These are phyloP conservation scores for Carcina quercana DNA, from an alignment of 2,888 invertebrate species.

Conservation along the genomic window DNA sequence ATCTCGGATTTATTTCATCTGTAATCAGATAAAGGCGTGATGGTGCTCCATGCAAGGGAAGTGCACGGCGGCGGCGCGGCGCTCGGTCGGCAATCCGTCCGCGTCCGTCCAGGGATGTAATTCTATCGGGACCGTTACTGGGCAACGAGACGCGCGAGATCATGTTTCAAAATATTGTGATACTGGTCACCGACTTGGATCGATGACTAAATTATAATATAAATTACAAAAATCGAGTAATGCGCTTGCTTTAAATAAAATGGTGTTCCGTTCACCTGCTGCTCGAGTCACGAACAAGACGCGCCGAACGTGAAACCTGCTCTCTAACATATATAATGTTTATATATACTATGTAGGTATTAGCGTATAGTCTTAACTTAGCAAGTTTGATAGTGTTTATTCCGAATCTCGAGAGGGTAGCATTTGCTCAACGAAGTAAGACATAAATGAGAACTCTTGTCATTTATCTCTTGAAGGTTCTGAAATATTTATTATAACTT, in stretches of 20 bases:
- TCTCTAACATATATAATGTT: slow-evolving; percentile 29
- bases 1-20: slow-evolving; percentile 52
- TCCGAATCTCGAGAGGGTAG: too few relatives aligned
- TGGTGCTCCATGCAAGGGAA: slow-evolving; percentile 35
- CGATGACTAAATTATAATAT: slow-evolving; percentile 37
- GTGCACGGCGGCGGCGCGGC: slow-evolving; percentile 26
- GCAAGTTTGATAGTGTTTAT: too few relatives aligned
- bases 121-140: slow-evolving; percentile 38
- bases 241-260: slow-evolving; percentile 18
- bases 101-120: background rate
- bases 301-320: slow-evolving; percentile 35
- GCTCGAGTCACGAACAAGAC: slow-evolving; percentile 40
- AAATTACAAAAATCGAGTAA: slow-evolving; percentile 36
- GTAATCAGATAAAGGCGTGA: slow-evolving; percentile 52
- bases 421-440: too few relatives aligned
- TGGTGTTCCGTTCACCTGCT: slow-evolving; percentile 41
- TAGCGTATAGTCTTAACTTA: too few relatives aligned
- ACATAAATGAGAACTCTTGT: too few relatives aligned
- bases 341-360: slow-evolving; percentile 31
- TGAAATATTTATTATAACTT: too few relatives aligned
- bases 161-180: slow-evolving; percentile 62
- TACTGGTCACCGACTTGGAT: slow-evolving; percentile 25
- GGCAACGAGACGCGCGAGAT: slow-evolving; percentile 24
- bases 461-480: too few relatives aligned
- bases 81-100: too few relatives aligned